phyloP scores from a whole-genome alignment of 30 jellyfish, hydroid and myxozoan genomes.

The Catostylus mosaicus region DNA sequence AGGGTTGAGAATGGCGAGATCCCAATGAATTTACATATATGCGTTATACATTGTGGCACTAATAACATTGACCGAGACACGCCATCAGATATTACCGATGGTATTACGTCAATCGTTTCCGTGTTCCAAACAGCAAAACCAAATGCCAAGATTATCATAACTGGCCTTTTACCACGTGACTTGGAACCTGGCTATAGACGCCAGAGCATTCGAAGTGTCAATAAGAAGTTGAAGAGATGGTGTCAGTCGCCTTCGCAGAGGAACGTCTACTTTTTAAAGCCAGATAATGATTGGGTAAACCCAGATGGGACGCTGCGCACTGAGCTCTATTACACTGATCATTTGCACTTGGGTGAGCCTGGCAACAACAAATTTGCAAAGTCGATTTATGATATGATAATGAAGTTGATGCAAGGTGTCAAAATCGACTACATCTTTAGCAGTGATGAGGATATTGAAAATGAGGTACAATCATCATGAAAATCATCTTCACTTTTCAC shows the following conservation, averaged over 20 bases:
- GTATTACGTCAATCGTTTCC: constrained; percentile 86
- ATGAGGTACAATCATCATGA: constrained; percentile 24
- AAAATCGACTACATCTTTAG: constrained; percentile 60
- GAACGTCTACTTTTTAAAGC: constrained; percentile 88
- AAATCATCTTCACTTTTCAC: background rate
- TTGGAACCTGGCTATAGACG: constrained; percentile 76
- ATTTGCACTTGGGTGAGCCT: constrained; percentile 82
- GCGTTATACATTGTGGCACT: constrained; percentile 95
- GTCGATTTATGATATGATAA: constrained; percentile 72
- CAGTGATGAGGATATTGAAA: constrained; percentile 85
- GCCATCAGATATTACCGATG: constrained; percentile 90
- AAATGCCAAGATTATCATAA: constrained; percentile 84
- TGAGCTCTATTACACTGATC: constrained; percentile 74
- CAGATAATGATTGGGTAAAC: constrained; percentile 89
- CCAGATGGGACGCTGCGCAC: constrained; percentile 80
- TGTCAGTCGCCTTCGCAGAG: constrained; percentile 83
- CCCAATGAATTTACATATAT: constrained; percentile 74
- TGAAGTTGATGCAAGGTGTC: constrained; percentile 80
- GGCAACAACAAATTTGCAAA: constrained; percentile 90
- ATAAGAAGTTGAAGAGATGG: constrained; percentile 79
- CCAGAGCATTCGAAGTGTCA: constrained; percentile 71
- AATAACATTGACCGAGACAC: constrained; percentile 87
- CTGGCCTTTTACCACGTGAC: constrained; percentile 96
- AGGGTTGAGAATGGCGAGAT: constrained; percentile 89
- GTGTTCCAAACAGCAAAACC: constrained; percentile 95